Evolutionary conservation across 2,888 invertebrate genomes (phyloP), one percentile per base, ranked within the genome.

Genomic region (Pterostichus niger): DNA sequence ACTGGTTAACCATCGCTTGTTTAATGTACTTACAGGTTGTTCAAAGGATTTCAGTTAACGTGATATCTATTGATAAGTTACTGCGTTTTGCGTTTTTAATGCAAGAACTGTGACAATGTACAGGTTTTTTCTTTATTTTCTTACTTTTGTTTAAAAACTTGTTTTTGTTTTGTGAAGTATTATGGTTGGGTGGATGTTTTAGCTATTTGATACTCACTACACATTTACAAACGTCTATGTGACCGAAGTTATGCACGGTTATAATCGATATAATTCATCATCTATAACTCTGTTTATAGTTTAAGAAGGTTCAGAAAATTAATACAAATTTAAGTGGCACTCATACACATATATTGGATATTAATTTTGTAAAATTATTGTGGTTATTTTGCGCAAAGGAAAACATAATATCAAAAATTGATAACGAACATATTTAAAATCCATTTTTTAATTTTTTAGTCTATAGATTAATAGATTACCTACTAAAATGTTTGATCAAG

Each of bases 81-180:
- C 24, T 24, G 24, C 24, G 24, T 24, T 24, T 24, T 24, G 24
- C 24, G 24, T 10, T 11, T 44, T 44, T 10, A 44, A 49, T n/a
- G 49, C 10, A 49, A 6, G 49, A 11, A 2, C 1, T n/a, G n/a
- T 49, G 49, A 56, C 15, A 56, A 56, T 52, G 52, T 2, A 9
- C 17, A 56, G 4, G n/a, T n/a, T n/a, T n/a, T n/a, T n/a, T 56
- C 17, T 56, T 56, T 56, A 56, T 56, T 56, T 13, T 13, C 56
- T 40, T 6, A 15, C 17, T 56, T 56, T 56, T 56, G 10, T 49
- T 56, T 56, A 17, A 17, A 5, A 56, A 56, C 56, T 17, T 17
- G 56, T 56, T 56, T 56, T 17, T 17, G 17, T 56, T 17, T 49
- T 40, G 40, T 40, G 52, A 9, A 5, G 17, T 56, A 17, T 56